Evolutionary conservation across 1,140 invertebrate genomes (phyloP), one percentile per base, ranked within the genome.

Genomic region (Trachymyrmex septentrionalis): DNA sequence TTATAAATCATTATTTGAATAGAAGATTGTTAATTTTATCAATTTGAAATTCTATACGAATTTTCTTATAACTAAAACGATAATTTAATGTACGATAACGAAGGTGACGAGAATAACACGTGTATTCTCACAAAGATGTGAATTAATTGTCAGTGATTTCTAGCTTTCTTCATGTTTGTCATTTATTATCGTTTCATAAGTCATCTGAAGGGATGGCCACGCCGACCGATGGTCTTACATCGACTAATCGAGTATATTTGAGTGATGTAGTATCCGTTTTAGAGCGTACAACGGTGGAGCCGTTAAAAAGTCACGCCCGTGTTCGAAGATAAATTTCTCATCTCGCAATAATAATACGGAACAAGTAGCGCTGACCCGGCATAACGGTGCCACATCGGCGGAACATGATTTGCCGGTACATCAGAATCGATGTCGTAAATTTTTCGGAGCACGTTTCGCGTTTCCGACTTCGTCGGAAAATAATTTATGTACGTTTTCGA

Each of bases 341-440:
- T 64, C 71, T 85, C 48, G 53, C 76, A 89, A 88, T 86, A 86
- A 88, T 72, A 90, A 88, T 87, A 84, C 69, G 64, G 64, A 72
- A 80, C 86, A 66, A 86, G 75, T 64, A 27, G 24, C 44, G 44
- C 53, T 67, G 73, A 87, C 64, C 71, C 64, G n/a, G 55, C 50
- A 86, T 90, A 90, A 90, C 89, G 88, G 86, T 87, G 63, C 59
- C 61, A 85, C 30, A 61, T 69, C 80, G 53, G 77, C 21, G 44
- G 53, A 50, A 75, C 88, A 90, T 87, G 88, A 90, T 87, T 88
- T 64, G 59, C 63, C 66, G 76, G 80, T 90, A 90, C 71, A 86
- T 90, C 88, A 77, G 64, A 90, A 85, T 86, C 64, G 86, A 77
- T 78, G 82, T 63, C 55, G 90, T 90, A 90, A 86, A 90, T 90